Percentiles rank a stretch among this genome's conserved stretches.
Evolutionary conservation across 1,140 invertebrate species (phyloP).

Genomic region (Pogonomyrmex barbatus): DNA sequence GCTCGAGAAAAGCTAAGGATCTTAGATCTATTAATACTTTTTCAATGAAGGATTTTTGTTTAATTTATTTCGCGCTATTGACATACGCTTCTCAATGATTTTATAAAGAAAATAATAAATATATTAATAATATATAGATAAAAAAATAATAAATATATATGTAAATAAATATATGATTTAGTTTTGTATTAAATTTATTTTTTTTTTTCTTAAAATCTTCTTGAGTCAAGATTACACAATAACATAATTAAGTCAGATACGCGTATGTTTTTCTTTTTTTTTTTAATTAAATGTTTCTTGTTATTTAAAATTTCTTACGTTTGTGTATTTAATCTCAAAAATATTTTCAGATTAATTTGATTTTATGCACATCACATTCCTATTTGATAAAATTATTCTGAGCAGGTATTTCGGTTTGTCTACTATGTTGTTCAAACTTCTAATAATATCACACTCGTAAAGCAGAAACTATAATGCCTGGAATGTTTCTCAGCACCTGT

Average conservation of each 20-base stretch:
- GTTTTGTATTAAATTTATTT: neutral
- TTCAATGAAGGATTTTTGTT: neutral
- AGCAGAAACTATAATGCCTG: neutral
- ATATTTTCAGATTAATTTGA: neutral
- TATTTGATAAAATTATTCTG: neutral
- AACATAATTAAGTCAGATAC: neutral
- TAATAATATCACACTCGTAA: slow-evolving; percentile 21
- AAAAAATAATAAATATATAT: neutral
- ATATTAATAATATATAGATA: neutral
- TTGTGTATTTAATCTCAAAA: neutral
- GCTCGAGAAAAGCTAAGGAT: neutral
- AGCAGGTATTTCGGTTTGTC: slow-evolving; percentile 5
- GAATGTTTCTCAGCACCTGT: neutral
- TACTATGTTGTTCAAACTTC: slow-evolving; percentile 5
- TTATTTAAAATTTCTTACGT: neutral
- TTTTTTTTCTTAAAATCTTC: neutral
- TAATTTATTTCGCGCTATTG: neutral
- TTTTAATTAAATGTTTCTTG: neutral
- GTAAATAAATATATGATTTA: no score
- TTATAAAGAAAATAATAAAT: slow-evolving; percentile 11
- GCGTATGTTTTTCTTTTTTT: neutral
- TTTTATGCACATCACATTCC: neutral
- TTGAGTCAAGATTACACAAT: neutral
- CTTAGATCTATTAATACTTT: slow-evolving; percentile 2
- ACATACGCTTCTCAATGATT: neutral